These are phyloP conservation scores for Mimas tiliae DNA, from an alignment of 2,888 invertebrate species.

Conservation along the genomic window DNA sequence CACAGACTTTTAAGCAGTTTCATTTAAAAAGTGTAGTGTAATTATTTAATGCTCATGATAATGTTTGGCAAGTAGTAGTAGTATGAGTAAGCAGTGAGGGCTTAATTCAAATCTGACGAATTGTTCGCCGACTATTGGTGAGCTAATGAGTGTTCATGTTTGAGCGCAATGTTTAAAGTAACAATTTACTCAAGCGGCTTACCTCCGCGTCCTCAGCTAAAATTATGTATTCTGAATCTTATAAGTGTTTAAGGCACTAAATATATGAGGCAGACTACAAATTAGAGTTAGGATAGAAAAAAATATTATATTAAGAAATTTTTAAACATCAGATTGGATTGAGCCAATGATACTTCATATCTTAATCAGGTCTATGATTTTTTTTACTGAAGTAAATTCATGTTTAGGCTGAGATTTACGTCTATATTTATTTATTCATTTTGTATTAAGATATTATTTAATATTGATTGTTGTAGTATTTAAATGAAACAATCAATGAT, in stretches of 20 bases:
- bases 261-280: neutral
- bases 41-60: neutral
- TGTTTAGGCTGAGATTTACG: too few species aligned
- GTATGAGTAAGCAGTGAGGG: neutral
- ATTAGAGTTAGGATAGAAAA: too few species aligned
- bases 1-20: too few species aligned
- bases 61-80: neutral
- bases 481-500: neutral
- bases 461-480: neutral
- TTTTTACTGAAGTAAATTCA: neutral
- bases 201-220: neutral
- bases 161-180: neutral
- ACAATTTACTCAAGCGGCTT: conserved; percentile 13
- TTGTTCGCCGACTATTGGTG: neutral
- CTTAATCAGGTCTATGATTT: neutral
- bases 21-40: too few species aligned
- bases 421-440: too few species aligned
- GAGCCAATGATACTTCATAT: too few species aligned
- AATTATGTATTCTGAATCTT: neutral
- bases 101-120: neutral
- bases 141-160: conserved; percentile 6
- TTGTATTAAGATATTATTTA: too few species aligned
- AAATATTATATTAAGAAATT: too few species aligned
- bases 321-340: too few species aligned
- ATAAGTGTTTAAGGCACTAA: neutral